Evolutionary conservation across 2,888 invertebrate species (phyloP), one percentile per base, ranked within the genome.

Genomic region (Stenichneumon culpator): DNA sequence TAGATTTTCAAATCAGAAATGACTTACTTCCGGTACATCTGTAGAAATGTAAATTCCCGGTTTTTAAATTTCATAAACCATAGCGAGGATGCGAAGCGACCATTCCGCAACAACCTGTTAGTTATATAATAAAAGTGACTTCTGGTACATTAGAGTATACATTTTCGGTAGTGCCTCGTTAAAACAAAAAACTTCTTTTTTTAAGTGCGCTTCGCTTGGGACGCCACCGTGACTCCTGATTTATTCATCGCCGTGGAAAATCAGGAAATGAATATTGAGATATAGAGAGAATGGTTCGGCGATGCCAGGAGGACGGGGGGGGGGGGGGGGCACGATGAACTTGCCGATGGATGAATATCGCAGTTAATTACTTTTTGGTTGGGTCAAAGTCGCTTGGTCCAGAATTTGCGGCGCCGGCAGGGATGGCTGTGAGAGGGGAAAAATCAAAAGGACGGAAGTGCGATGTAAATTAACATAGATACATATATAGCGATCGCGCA

Each of bases 281-380:
- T 19, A 2, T 9, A 52, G 0, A 7, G 19, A 6, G 19, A 52
- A 52, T 72, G 57, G 44, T 44, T 57, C 6, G 57, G 16, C 39
- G 19, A 72, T 54, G 54, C 72, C 4, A 14, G n/a, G 4, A 73
- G 14, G 28, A 3, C 28, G 3, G 28, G 28, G 4, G 28, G 28
- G 28, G 28, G 28, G 28, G 14, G 19, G 2, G 3, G 60, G 47
- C 19, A 52, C 52, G 52, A 52, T 69, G 25, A n/a, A 39, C 22
- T 44, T 9, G 11, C n/a, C 7, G 25, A 44, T 57, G 57, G 39
- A 11, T 16, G 36, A n/a, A 72, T 57, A 57, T 73, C 60, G 25
- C 16, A 60, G 57, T 73, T 73, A 73, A 73, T 73, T 73, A 60
- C 57, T n/a, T 39, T 44, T 73, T 25, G 22, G 39, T 57, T 25